These are phyloP conservation scores for Coracopsis vasa DNA, from an alignment of 2,113 vertebrate genomes.

Conservation along the genomic window DNA sequence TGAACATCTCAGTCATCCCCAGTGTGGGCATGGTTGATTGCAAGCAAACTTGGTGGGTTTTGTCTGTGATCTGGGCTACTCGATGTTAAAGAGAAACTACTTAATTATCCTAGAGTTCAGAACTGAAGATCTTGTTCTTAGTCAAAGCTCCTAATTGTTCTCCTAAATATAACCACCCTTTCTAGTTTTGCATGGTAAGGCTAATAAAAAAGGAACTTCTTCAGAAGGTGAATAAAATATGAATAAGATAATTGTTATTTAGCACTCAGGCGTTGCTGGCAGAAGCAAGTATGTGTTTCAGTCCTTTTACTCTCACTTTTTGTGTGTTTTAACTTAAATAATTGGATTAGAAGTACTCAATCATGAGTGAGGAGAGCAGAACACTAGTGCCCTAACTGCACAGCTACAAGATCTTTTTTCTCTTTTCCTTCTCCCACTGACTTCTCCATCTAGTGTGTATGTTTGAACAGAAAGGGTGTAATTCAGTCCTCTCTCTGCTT, in stretches of 20 bases:
- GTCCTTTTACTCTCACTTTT: not conserved
- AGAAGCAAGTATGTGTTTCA: not conserved
- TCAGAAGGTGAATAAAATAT: not conserved
- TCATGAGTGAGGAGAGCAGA: not conserved
- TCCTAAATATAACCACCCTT: not conserved
- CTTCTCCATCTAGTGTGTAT: not conserved
- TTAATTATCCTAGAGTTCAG: not conserved
- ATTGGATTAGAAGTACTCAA: not conserved
- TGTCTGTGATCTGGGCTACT: rapidly evolving
- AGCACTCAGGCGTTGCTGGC: not conserved
- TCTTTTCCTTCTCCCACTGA: not conserved
- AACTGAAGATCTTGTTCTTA: not conserved
- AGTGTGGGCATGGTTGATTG: not conserved
- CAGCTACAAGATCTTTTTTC: not conserved
- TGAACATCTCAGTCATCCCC: not conserved
- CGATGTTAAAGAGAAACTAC: not conserved
- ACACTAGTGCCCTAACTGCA: not conserved
- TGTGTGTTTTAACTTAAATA: not conserved
- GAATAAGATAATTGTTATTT: not conserved
- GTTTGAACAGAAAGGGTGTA: not conserved
- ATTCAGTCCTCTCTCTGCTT: not conserved
- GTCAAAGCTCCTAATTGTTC: not conserved
- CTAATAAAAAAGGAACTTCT: not conserved
- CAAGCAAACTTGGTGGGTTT: not conserved
- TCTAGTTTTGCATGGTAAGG: not conserved